Evolutionary conservation across 2,888 invertebrate species (phyloP).

Genomic region (Mallateleia sp.): DNA sequence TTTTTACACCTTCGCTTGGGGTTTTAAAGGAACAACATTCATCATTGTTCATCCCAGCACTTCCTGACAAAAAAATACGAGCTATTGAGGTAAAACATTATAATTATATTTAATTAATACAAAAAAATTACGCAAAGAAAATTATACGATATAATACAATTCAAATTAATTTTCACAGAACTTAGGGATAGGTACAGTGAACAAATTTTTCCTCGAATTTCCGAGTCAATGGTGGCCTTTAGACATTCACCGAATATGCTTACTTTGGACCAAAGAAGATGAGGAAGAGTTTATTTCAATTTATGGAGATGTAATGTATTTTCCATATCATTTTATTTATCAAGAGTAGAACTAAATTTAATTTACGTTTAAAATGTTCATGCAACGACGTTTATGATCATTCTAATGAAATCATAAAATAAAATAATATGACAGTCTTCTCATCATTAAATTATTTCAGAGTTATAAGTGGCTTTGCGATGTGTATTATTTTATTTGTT

Average conservation of each 20-base stretch:
- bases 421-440: too few species aligned
- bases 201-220: slow-evolving; percentile 94
- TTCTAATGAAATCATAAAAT: too few species aligned
- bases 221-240: slow-evolving; percentile 92
- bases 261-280: slow-evolving; percentile 91
- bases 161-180: slow-evolving; percentile 87
- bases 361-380: too few species aligned
- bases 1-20: slow-evolving; percentile 93
- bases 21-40: slow-evolving; percentile 92
- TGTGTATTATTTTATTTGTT: too few species aligned
- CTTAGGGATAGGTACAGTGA: slow-evolving; percentile 92
- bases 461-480: too few species aligned
- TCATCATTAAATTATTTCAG: too few species aligned
- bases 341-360: too few species aligned
- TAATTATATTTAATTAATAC: background rate
- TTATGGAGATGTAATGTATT: slow-evolving; percentile 84
- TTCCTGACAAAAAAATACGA: slow-evolving; percentile 91
- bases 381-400: too few species aligned
- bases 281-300: slow-evolving; percentile 89
- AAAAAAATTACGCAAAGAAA: too few species aligned
- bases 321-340: too few species aligned
- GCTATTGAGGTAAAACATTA: slow-evolving; percentile 90
- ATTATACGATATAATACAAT: too few species aligned
- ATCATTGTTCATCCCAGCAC: slow-evolving; percentile 91
- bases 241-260: slow-evolving; percentile 90